Conservation (phyloP, 2,113 vertebrate species). For the Pungitius pungitius region DNA sequence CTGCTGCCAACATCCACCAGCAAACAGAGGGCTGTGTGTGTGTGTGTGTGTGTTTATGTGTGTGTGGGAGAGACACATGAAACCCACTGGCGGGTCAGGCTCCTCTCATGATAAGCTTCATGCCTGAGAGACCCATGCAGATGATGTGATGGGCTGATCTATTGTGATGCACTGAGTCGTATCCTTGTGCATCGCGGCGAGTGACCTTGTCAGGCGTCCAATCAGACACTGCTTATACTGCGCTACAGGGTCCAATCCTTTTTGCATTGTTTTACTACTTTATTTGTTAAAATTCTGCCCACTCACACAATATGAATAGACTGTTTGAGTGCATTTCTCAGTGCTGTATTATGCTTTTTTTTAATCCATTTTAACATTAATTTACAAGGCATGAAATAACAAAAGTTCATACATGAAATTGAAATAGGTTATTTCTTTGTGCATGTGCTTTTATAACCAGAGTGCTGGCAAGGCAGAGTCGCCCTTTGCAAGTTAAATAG, state of each 20-base stretch:
- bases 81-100: slow-evolving; percentile 47
- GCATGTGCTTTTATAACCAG: slow-evolving; percentile 32
- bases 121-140: slow-evolving; percentile 54
- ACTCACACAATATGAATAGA: neutral
- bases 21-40: slow-evolving; percentile 1
- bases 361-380: slow-evolving; percentile 41
- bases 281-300: slow-evolving; percentile 12
- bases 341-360: slow-evolving; percentile 5
- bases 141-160: slow-evolving; percentile 47
- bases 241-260: slow-evolving; percentile 7
- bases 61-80: slow-evolving; percentile 51
- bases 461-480: slow-evolving; percentile 4
- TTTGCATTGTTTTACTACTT: slow-evolving; percentile 11
- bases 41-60: neutral
- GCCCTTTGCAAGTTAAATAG: slow-evolving; percentile 29
- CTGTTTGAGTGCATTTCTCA: neutral
- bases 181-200: slow-evolving; percentile 28
- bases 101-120: slow-evolving; percentile 54
- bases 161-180: slow-evolving; percentile 48
- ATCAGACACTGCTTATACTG: slow-evolving; percentile 21
- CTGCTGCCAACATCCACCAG: slow-evolving; percentile 35
- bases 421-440: slow-evolving; percentile 12
- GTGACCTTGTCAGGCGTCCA: slow-evolving; percentile 42
- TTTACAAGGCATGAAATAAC: slow-evolving; percentile 22
- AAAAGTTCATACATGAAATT: slow-evolving; percentile 29